Conservation (phyloP, 2,113 vertebrate species). For the Amphilophus citrinellus region DNA sequence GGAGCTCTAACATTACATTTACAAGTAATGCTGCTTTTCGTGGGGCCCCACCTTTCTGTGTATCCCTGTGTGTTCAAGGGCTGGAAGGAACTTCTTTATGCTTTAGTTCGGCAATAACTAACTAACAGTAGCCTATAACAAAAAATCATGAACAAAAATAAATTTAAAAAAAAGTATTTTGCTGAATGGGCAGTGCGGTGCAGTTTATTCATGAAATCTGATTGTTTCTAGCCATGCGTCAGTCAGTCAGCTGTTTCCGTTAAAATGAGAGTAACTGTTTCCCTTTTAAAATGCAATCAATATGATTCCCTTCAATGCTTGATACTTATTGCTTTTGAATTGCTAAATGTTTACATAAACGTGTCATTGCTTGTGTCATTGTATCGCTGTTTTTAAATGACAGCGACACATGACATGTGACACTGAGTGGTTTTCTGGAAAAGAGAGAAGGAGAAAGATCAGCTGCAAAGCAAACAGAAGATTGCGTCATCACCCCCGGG, state of each 20-base stretch:
- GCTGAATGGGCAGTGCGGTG: not conserved
- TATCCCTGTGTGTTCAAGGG: not conserved
- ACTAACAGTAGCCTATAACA: not conserved
- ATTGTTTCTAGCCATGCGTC: not conserved
- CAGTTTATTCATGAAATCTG: not conserved
- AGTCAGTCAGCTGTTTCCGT: not conserved
- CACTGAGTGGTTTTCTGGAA: not conserved
- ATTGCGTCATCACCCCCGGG: not conserved
- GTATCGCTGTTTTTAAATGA: not conserved
- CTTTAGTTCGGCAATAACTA: no score
- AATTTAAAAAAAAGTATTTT: not conserved
- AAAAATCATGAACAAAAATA: not conserved
- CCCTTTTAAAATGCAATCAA: not conserved
- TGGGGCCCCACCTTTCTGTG: not conserved
- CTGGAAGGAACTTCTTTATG: not conserved
- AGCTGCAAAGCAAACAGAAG: not conserved
- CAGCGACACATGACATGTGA: not conserved
- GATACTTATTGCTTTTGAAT: not conserved
- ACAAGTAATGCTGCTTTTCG: not conserved
- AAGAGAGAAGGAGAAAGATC: not conserved
- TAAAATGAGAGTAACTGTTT: not conserved
- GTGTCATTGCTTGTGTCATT: not conserved
- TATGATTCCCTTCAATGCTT: not conserved
- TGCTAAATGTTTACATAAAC: not conserved
- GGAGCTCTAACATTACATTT: constrained; percentile 33